Evolutionary conservation across 2,113 vertebrate species (phyloP).

Genomic region (Ceyx melanurus): DNA sequence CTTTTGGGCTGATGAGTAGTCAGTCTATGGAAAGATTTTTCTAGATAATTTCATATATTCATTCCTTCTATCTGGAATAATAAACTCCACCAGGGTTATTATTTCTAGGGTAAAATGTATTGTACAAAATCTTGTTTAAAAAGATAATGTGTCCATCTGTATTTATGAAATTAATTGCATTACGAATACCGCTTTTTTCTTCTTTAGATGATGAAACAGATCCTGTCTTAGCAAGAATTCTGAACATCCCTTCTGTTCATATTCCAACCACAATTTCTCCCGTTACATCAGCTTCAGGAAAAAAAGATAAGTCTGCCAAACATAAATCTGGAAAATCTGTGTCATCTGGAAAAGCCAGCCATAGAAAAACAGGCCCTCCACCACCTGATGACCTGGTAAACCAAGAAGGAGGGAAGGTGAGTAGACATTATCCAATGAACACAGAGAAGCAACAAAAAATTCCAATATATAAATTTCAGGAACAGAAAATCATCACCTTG

Average conservation of each 20-base stretch:
- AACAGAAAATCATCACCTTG: background rate
- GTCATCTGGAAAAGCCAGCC: background rate
- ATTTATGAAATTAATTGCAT: background rate
- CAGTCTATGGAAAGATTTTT: background rate
- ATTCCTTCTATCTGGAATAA: background rate
- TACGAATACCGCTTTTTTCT: background rate
- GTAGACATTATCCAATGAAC: background rate
- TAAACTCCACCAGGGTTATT: background rate
- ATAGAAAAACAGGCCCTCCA: background rate
- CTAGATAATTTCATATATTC: background rate
- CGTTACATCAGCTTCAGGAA: background rate
- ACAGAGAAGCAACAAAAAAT: background rate
- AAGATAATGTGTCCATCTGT: background rate
- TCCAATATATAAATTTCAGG: background rate
- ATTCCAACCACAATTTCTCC: conserved; percentile 12
- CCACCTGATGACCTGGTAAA: conserved; percentile 43
- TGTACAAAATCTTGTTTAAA: background rate
- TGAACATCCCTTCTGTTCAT: conserved; percentile 70
- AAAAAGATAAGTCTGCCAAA: conserved; percentile 55
- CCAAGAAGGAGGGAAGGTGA: conserved; percentile 73
- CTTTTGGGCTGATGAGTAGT: background rate
- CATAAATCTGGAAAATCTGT: conserved; percentile 58
- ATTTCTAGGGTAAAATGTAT: background rate
- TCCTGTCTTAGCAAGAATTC: conserved; percentile 59
- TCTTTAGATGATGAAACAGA: conserved; percentile 61